phyloP scores from a whole-genome alignment of 2,888 invertebrate genomes.

The Notodonta dromedarius region DNA sequence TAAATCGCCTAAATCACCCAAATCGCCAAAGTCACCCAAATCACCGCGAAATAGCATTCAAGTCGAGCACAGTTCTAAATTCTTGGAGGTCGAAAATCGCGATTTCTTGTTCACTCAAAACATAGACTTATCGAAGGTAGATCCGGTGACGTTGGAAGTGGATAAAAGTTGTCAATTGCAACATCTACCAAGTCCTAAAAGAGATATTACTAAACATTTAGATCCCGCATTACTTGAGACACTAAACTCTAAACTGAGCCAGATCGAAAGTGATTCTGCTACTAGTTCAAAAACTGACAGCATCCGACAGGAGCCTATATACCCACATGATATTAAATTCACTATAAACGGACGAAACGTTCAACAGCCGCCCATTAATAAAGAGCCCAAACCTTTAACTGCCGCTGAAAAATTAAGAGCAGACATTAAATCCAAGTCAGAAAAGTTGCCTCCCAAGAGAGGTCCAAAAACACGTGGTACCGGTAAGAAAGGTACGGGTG shows the following conservation, averaged over 20 bases:
- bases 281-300: conserved; percentile 90
- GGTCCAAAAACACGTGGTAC: conserved; percentile 86
- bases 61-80: conserved; percentile 69
- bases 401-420: conserved; percentile 79
- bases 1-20: conserved; percentile 85
- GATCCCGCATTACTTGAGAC: conserved; percentile 88
- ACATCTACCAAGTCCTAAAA: conserved; percentile 87
- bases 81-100: conserved; percentile 80
- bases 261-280: conserved; percentile 90
- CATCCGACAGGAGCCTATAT: conserved; percentile 83
- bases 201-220: conserved; percentile 88
- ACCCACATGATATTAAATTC: conserved; percentile 81
- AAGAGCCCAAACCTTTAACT: conserved; percentile 73
- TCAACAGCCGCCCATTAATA: conserved; percentile 69
- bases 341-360: conserved; percentile 76
- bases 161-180: conserved; percentile 86
- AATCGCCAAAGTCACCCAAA: conserved; percentile 82
- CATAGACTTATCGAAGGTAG: conserved; percentile 89
- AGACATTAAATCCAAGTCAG: conserved; percentile 83
- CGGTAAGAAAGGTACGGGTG: conserved; percentile 81
- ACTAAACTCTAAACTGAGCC: conserved; percentile 88
- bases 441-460: conserved; percentile 86
- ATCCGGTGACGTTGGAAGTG: conserved; percentile 88
- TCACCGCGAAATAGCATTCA: conserved; percentile 76
- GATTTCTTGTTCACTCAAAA: conserved; percentile 90